Evolutionary conservation across 1,140 invertebrate genomes (phyloP).

Genomic region (Notospermus geniculatus): DNA sequence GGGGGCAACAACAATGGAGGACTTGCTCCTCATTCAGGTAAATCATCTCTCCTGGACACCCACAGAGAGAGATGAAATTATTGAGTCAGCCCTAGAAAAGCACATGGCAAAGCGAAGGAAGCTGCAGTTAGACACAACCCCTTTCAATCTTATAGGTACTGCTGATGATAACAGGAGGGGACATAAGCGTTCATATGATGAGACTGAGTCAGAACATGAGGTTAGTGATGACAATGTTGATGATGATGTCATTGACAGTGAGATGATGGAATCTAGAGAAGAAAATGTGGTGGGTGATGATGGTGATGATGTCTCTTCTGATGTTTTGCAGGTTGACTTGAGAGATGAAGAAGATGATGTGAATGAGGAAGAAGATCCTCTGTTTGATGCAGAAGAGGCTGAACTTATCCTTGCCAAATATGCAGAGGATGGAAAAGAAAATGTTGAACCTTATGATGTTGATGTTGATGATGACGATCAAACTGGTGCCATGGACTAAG

Average conservation of each 20-base stretch:
- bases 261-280: neutral
- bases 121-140: neutral
- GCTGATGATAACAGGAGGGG: neutral
- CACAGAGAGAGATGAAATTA: constrained; percentile 1
- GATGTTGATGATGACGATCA: constrained; percentile 18
- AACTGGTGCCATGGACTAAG: constrained; percentile 19
- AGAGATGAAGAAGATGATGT: neutral
- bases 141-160: neutral
- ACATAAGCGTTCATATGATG: neutral
- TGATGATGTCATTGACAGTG: neutral
- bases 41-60: neutral
- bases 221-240: neutral
- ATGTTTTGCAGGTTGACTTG: neutral
- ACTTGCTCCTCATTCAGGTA: neutral
- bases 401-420: constrained; percentile 1
- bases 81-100: neutral
- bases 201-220: neutral
- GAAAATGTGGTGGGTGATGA: neutral
- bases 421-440: constrained; percentile 77
- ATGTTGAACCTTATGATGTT: constrained; percentile 39
- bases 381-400: neutral
- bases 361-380: constrained; percentile 6
- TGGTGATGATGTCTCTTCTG: neutral
- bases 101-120: neutral
- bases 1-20: neutral